Percentiles rank a stretch among this genome's conserved stretches.
phyloP scores from a whole-genome alignment of 2,888 invertebrate species.

The Ethmia dodecea region DNA sequence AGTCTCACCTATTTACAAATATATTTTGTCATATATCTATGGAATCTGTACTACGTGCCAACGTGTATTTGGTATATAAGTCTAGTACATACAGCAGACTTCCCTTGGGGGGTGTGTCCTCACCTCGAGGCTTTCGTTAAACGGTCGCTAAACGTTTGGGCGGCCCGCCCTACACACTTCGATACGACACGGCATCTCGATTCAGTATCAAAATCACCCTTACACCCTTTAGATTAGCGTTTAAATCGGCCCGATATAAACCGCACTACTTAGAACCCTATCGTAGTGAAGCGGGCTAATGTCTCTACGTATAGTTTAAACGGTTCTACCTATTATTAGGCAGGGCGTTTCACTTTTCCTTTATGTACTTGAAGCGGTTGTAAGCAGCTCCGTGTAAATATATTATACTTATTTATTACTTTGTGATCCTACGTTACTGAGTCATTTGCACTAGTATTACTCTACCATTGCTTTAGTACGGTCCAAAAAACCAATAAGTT shows the following conservation, averaged over 20 bases:
- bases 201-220: constrained; percentile 28
- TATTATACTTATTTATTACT: no score
- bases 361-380: constrained; percentile 27
- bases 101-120: constrained; percentile 65
- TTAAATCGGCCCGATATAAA: constrained; percentile 7
- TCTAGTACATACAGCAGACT: no score
- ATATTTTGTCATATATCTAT: no score
- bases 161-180: constrained; percentile 71
- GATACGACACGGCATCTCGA: constrained; percentile 37
- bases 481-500: no score
- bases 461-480: no score
- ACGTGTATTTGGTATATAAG: no score
- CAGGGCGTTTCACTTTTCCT: constrained; percentile 49
- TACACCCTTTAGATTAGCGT: constrained; percentile 8
- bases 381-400: no score
- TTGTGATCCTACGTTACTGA: no score
- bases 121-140: constrained; percentile 64
- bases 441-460: no score
- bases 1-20: no score
- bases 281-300: constrained; percentile 39
- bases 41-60: no score
- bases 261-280: constrained; percentile 38
- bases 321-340: constrained; percentile 52
- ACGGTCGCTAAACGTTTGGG: constrained; percentile 77
- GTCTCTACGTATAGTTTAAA: constrained; percentile 62